Evolutionary conservation across 1,140 invertebrate genomes (phyloP), one percentile per base, ranked within the genome.

Genomic region (Epicauta chinensis): DNA sequence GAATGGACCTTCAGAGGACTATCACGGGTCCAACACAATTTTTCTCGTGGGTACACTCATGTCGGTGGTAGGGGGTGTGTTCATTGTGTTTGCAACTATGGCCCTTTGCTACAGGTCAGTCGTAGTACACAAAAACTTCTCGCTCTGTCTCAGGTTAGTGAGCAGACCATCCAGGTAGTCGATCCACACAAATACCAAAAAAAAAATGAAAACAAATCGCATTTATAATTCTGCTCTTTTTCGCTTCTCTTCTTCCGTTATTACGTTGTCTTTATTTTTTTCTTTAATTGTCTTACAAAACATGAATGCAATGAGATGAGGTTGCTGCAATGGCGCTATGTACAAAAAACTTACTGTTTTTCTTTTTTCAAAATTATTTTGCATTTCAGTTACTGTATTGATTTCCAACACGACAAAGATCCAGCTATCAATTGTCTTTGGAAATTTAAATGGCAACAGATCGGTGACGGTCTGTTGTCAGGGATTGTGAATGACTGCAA

Each of bases 71-170:
- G 93, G 93, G 80, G 91, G 91, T 80, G 91, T 97, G 80, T 95
- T 97, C 84, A 85, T 97, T 80, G 84, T 94, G 81, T 94, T 97
- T 86, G 90, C 92, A 77, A 84, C 94, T 79, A 90, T 95, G 83
- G 92, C 93, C 80, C 87, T 96, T 79, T 97, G 94, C 86, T 97
- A 97, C 88, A 93, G 93, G 89, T 93, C 88, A 90, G 89, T 93
- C 82, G 89, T 91, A 87, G 89, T 93, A 84, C 88, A 93, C 89
- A 91, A 89, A 89, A 92, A 90, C 86, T 89, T 91, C 88, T 90
- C 87, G 82, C 86, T 91, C 81, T 92, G 88, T 85, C 86, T 91
- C 85, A 91, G 89, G 89, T 91, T 90, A 91, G 89, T 91, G 84
- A 65, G 66, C 69, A 68, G 67, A 69, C 61, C 65, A 60, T 61